Percentiles rank a stretch among this genome's conserved stretches.
Conservation (phyloP, 2,797 vertebrate species). For the Halcyon leucocephala region DNA sequence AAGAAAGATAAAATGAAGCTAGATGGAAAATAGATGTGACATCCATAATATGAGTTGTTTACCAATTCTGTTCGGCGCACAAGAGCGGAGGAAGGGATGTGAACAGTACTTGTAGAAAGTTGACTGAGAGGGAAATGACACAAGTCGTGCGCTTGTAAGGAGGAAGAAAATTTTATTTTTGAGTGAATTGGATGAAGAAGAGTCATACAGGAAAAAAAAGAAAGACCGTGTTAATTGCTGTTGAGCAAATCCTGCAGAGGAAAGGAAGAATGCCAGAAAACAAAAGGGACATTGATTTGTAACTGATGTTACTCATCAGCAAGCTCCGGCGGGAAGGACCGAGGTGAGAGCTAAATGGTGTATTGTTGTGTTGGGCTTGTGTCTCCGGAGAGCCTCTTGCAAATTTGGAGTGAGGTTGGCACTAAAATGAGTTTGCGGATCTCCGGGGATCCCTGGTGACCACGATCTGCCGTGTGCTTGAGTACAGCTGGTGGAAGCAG, state of each 20-base stretch:
- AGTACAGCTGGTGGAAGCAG: rapidly evolving
- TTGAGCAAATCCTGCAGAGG: constrained; percentile 18
- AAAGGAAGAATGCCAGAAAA: constrained; percentile 16
- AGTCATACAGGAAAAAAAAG: not conserved
- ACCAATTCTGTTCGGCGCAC: not conserved
- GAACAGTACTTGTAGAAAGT: constrained; percentile 7
- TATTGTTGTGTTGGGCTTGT: not conserved
- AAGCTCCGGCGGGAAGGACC: not conserved
- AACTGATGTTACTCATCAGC: not conserved
- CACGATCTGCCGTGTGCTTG: rapidly evolving
- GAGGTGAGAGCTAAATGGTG: constrained; percentile 25
- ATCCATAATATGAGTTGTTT: constrained; percentile 63
- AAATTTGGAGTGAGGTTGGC: not conserved
- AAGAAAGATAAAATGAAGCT: constrained; percentile 65
- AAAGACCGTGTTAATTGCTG: constrained; percentile 13
- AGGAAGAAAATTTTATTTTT: not conserved
- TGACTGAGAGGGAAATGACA: constrained; percentile 27
- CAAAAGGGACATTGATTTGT: constrained; percentile 33
- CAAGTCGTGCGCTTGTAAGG: not conserved
- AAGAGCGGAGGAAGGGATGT: constrained; percentile 6
- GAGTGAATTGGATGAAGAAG: constrained; percentile 19
- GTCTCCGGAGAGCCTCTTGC: not conserved
- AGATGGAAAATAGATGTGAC: constrained; percentile 70
- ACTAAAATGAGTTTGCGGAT: not conserved
- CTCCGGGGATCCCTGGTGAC: not conserved